Base-by-base conservation (phyloP, 2,113 vertebrate genomes). In the Polypterus bichir region DNA sequence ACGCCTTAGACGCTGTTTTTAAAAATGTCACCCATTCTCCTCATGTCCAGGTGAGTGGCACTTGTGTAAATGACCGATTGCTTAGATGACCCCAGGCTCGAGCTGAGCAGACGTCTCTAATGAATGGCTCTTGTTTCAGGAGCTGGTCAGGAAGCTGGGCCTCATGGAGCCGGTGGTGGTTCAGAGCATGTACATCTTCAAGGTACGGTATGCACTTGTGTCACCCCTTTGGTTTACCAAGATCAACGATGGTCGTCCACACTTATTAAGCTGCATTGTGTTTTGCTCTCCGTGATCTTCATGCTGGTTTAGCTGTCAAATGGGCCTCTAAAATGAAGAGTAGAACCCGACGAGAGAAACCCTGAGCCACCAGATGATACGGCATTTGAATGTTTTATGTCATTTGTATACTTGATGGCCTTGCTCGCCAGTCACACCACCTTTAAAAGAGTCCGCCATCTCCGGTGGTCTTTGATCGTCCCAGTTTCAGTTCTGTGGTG, bases 151-250 rank as follows among this genome's bases (percentile, higher is more conserved):
- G 73, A 91, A 87, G 69, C 67, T 98, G 57, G 88, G 86, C 3
- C 74, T 95, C 7, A 71, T 74, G 59, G 78, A 60, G 64, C 96
- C 96, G 0, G 90, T 97, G 57, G 76, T 98, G 65, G 81, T 99
- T 54, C 95, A 99, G 67, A 98, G 95, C 80, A 98, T 98, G 95
- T 99, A 92, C 67, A 98, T 99, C 68, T 99, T 98, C 71, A 99
- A 99, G 93, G 96, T 97, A 85, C 46, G 10, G 51, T 5, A 49
- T 10, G 10, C 9, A 61, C 3, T 27, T 3, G 3, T 49, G 3
- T 11, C n/a, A n/a, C 27, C 27, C 27, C 27, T 27, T 27, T 27
- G 27, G 27, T 27, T 27, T 27, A 27, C 97, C 71, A 99, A 99
- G 93, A 95, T 97, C 84, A 46, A 10, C 51, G 5, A 49, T 11